Evolutionary conservation across 2,888 invertebrate species (phyloP).

Genomic region (Lucinisca nassula): DNA sequence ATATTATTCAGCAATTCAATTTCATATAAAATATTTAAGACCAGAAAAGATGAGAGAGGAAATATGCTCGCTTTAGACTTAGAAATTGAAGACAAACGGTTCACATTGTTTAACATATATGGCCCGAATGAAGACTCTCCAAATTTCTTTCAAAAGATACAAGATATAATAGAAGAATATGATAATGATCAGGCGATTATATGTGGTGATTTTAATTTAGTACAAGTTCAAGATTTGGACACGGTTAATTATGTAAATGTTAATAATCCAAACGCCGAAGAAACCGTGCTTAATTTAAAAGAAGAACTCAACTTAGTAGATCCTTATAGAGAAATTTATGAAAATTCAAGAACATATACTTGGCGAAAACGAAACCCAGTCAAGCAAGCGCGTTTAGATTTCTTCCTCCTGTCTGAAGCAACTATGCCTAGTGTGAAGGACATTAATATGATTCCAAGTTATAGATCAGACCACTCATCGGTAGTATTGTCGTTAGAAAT

Average conservation of each 20-base stretch:
- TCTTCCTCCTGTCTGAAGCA: constrained; percentile 6
- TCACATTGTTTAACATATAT: neutral
- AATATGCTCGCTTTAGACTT: constrained; percentile 17
- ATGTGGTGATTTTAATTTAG: constrained; percentile 34
- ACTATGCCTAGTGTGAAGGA: neutral
- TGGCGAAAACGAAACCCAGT: constrained; percentile 21
- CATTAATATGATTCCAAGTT: no score
- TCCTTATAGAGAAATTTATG: constrained; percentile 8
- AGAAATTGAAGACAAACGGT: neutral
- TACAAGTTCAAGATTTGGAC: neutral
- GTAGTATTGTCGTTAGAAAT: neutral
- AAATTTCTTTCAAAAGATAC: neutral
- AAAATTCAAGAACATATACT: neutral
- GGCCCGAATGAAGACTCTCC: constrained; percentile 22
- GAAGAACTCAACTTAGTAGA: neutral
- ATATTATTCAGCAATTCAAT: constrained; percentile 32
- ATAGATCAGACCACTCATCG: no score
- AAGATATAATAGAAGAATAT: constrained; percentile 15
- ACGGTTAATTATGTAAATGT: constrained; percentile 2
- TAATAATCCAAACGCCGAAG: constrained; percentile 8
- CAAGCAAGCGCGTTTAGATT: constrained; percentile 30
- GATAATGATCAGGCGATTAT: constrained; percentile 2
- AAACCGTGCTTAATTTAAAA: neutral
- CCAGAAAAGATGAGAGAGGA: neutral
- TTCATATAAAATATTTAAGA: constrained; percentile 1